These are phyloP conservation scores for Pleuronectes platessa DNA, from an alignment of 2,113 vertebrate species.

Conservation along the genomic window DNA sequence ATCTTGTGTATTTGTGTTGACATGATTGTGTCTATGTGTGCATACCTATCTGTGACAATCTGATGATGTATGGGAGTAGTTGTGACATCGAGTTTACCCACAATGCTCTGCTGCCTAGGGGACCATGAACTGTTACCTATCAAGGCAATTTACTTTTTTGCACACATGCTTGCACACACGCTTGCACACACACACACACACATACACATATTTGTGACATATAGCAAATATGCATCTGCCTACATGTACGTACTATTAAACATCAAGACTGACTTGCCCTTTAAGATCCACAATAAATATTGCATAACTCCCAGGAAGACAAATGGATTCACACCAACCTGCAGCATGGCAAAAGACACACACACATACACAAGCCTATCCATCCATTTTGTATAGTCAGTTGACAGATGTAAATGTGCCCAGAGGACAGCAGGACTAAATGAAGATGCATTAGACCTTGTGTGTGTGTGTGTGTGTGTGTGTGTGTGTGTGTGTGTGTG, in stretches of 20 bases:
- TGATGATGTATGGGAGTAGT: conserved; percentile 66
- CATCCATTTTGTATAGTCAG: conserved; percentile 72
- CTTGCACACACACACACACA: conserved; percentile 23
- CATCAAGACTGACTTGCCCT: not conserved
- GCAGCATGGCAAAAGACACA: conserved; percentile 27
- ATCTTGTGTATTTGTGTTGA: not conserved
- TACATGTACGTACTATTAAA: conserved; percentile 12
- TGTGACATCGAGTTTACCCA: conserved; percentile 73
- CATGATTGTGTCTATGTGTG: not conserved
- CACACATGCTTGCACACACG: conserved; percentile 16
- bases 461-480: conserved; percentile 43
- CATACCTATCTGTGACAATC: conserved; percentile 30
- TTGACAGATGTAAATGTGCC: conserved; percentile 82
- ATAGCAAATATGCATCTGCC: conserved; percentile 30
- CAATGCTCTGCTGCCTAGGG: conserved; percentile 59
- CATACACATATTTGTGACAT: conserved; percentile 11
- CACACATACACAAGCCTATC: conserved; percentile 46
- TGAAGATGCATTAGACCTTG: conserved; percentile 77
- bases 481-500: conserved; percentile 35
- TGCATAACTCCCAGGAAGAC: not conserved
- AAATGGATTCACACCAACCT: conserved; percentile 9
- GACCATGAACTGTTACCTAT: conserved; percentile 72
- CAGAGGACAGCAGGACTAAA: conserved; percentile 77
- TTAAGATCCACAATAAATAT: conserved; percentile 44
- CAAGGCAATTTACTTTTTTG: conserved; percentile 62